A percentile compares a stretch with the other conserved stretches of the same genome.
phyloP scores from a whole-genome alignment of 2,797 vertebrate genomes.

The Sitta carolinensis region DNA sequence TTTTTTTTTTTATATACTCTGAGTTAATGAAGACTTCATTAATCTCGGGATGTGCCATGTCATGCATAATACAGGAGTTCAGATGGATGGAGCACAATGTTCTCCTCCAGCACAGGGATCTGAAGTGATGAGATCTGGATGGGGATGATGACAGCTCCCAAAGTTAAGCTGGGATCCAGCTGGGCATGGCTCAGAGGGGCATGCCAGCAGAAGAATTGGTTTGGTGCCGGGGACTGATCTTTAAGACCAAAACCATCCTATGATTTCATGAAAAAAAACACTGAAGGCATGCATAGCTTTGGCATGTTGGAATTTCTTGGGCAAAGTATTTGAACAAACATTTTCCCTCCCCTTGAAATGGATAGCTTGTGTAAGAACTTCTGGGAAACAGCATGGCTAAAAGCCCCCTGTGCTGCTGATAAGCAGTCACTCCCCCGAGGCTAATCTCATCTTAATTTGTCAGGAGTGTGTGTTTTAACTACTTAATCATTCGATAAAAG shows the following conservation, averaged over 20 bases:
- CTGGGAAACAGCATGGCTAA: background rate
- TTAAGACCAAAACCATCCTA: background rate
- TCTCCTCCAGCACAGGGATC: background rate
- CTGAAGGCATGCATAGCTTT: background rate
- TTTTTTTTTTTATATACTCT: background rate
- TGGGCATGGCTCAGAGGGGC: background rate
- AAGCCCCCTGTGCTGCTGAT: background rate
- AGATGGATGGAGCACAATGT: background rate
- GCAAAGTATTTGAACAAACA: background rate
- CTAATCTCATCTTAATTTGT: background rate
- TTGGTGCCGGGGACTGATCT: background rate
- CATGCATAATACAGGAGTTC: background rate
- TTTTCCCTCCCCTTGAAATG: accelerated
- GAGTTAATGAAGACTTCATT: background rate
- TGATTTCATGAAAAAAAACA: background rate
- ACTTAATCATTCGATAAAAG: background rate
- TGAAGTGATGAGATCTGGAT: background rate
- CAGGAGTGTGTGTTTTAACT: background rate
- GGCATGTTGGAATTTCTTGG: background rate
- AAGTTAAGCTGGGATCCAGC: background rate
- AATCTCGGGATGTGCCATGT: background rate
- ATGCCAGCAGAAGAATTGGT: accelerated
- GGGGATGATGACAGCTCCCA: background rate
- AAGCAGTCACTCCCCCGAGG: background rate
- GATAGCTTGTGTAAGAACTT: background rate